Conservation (phyloP, 1,140 invertebrate species). For the Archegozetes longisetosus region DNA sequence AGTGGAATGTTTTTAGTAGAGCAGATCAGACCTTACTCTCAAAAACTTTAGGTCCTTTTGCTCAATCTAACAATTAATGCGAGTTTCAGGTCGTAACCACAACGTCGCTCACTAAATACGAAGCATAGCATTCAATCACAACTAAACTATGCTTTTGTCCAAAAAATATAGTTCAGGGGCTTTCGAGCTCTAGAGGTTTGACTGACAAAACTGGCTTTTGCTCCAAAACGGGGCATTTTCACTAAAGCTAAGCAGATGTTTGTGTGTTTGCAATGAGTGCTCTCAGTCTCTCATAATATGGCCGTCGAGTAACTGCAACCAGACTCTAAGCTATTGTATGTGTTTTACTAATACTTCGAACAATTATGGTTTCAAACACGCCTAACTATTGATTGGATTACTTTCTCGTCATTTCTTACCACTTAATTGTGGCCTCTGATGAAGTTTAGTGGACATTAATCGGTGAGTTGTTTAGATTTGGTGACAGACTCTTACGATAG, state of each 20-base stretch:
- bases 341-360: too few species aligned
- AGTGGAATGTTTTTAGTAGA: background rate
- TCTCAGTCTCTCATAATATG: background rate
- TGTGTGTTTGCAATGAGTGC: background rate
- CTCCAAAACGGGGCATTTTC: background rate
- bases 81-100: background rate
- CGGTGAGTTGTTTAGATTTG: too few species aligned
- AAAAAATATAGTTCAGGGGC: background rate
- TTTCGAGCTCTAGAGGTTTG: background rate
- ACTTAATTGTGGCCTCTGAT: too few species aligned
- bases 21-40: background rate
- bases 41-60: background rate
- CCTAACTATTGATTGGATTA: too few species aligned
- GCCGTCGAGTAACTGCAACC: too few species aligned
- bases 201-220: background rate
- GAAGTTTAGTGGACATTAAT: too few species aligned
- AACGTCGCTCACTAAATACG: too few species aligned
- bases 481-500: too few species aligned
- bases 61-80: background rate
- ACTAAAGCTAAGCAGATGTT: background rate
- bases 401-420: too few species aligned
- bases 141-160: background rate
- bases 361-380: too few species aligned
- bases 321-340: too few species aligned
- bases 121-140: too few species aligned